Evolutionary conservation across 2,113 vertebrate species (phyloP).

Genomic region (Corapipo altera): DNA sequence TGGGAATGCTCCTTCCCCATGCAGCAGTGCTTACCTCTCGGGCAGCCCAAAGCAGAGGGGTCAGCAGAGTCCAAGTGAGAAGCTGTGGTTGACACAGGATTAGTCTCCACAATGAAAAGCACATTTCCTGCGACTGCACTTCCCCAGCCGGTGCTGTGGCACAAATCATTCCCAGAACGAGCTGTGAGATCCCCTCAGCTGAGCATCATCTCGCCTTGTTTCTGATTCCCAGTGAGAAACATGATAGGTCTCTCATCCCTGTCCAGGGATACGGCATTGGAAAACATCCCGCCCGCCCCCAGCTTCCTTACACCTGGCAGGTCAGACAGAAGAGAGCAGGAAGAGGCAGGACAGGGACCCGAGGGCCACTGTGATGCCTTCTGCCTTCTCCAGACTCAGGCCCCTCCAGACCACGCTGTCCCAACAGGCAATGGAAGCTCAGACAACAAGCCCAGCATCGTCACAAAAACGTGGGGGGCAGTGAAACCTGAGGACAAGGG

Average conservation of each 20-base stretch:
- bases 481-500: background rate
- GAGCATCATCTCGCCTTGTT: background rate
- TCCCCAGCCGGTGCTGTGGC: background rate
- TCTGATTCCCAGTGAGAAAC: background rate
- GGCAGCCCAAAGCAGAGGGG: background rate
- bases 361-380: background rate
- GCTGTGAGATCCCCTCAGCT: background rate
- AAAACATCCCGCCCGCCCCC: accelerated
- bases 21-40: accelerated
- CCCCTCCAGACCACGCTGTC: accelerated
- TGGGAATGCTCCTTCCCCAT: accelerated
- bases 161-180: background rate
- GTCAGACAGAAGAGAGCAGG: background rate
- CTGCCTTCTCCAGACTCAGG: background rate
- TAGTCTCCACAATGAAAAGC: background rate
- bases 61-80: accelerated
- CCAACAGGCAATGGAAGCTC: accelerated
- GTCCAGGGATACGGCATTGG: accelerated
- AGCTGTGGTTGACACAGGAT: background rate
- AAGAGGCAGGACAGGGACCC: background rate
- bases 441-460: background rate
- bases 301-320: background rate
- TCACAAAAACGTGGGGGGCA: background rate
- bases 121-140: background rate
- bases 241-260: accelerated